Evolutionary conservation across 1,140 invertebrate genomes (phyloP).

Genomic region (Solenopsis invicta): DNA sequence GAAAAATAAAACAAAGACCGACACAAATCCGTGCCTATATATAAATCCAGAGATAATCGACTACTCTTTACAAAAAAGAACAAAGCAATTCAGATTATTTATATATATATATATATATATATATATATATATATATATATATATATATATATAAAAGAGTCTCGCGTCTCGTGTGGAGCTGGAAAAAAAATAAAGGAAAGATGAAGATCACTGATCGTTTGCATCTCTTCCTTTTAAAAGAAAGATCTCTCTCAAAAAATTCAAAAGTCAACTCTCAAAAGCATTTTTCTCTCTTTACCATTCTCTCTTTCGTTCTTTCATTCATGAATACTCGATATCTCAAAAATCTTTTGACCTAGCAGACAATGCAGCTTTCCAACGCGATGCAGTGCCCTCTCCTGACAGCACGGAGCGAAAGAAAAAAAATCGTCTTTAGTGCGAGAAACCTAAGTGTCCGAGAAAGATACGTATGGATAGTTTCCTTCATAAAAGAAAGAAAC

Average conservation of each 20-base stretch:
- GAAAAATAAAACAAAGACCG: background rate
- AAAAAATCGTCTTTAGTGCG: slow-evolving; percentile 61
- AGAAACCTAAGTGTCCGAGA: slow-evolving; percentile 45
- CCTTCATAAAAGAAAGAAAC: background rate
- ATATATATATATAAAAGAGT: background rate
- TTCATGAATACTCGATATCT: slow-evolving; percentile 54
- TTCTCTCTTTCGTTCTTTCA: background rate
- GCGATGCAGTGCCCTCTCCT: slow-evolving; percentile 59
- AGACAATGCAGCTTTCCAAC: slow-evolving; percentile 67
- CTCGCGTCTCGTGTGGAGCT: background rate
- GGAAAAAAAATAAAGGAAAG: slow-evolving; percentile 69
- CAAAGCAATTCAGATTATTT: background rate
- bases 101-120: too few species aligned
- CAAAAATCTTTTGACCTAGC: slow-evolving; percentile 70
- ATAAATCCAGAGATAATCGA: background rate
- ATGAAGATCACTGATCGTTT: slow-evolving; percentile 63
- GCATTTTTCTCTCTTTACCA: slow-evolving; percentile 23
- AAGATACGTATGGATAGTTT: slow-evolving; percentile 23
- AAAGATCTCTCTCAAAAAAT: slow-evolving; percentile 51
- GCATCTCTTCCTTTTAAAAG: slow-evolving; percentile 47
- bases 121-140: too few species aligned
- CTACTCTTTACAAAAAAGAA: background rate
- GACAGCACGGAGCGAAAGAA: slow-evolving; percentile 64
- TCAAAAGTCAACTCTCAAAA: slow-evolving; percentile 55
- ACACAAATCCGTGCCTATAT: background rate